phyloP scores from a whole-genome alignment of 2,888 invertebrate species.

The Flexamia atlantica region DNA sequence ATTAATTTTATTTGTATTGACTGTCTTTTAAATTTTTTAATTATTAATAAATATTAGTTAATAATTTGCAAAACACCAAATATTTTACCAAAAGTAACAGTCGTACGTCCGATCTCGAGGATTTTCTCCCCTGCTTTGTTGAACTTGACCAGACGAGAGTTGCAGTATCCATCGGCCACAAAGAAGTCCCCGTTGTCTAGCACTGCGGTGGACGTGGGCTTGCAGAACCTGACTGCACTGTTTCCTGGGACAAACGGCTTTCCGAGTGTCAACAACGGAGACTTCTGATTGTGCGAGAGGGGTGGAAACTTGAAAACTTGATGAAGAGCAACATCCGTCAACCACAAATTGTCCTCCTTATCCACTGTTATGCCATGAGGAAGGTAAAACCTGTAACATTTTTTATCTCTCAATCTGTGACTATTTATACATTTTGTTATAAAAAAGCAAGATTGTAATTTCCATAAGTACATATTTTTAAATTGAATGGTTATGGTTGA shows the following conservation, averaged over 20 bases:
- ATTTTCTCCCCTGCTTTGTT: constrained; percentile 81
- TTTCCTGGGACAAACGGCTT: constrained; percentile 90
- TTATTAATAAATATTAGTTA: too few species aligned
- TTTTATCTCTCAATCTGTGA: too few species aligned
- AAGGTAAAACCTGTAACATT: constrained; percentile 84
- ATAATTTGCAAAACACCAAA: too few species aligned
- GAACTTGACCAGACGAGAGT: constrained; percentile 85
- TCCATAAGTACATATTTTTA: too few species aligned
- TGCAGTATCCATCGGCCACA: constrained; percentile 98
- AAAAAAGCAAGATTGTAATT: too few species aligned
- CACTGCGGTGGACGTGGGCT: constrained; percentile 96
- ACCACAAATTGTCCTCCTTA: constrained; percentile 91
- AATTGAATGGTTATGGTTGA: too few species aligned
- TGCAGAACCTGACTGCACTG: constrained; percentile 90
- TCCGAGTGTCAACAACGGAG: constrained; percentile 88
- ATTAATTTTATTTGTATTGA: too few species aligned
- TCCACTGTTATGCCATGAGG: constrained; percentile 97
- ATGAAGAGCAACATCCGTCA: constrained; percentile 98
- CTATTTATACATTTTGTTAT: too few species aligned
- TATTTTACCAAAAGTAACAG: too few species aligned
- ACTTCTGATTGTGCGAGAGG: constrained; percentile 76
- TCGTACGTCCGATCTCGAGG: constrained; percentile 66
- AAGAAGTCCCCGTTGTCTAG: constrained; percentile 93
- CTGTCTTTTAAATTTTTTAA: too few species aligned
- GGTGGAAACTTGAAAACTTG: constrained; percentile 94